These are phyloP conservation scores for Scaptomyza reducta DNA, from an alignment of 2,888 invertebrate genomes.

Conservation along the genomic window DNA sequence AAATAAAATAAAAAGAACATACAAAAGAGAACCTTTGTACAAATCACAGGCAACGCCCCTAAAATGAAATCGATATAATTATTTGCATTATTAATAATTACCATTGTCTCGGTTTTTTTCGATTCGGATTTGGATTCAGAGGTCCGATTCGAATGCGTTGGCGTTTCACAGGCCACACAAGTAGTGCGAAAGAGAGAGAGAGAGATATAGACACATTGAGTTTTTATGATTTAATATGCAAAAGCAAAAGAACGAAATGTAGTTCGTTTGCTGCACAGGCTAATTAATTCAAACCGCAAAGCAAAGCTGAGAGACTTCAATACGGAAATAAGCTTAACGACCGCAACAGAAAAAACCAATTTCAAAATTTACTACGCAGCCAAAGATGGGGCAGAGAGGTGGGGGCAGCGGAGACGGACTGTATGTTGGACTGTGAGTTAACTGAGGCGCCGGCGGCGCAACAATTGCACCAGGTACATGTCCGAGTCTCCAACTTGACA, in stretches of 20 bases:
- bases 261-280: conserved; percentile 62
- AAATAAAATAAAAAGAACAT: conserved; percentile 46
- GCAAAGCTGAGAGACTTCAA: conserved; percentile 58
- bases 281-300: conserved; percentile 79
- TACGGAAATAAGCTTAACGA: conserved; percentile 79
- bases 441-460: conserved; percentile 70
- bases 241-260: conserved; percentile 46
- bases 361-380: conserved; percentile 74
- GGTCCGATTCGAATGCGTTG: conserved; percentile 59
- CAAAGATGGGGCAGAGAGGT: conserved; percentile 5
- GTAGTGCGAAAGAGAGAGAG: background rate
- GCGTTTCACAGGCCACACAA: conserved; percentile 66
- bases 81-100: conserved; percentile 79
- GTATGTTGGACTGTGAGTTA: conserved; percentile 20
- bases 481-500: conserved; percentile 34
- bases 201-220: conserved; percentile 17
- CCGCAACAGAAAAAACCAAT: conserved; percentile 75
- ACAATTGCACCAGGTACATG: conserved; percentile 73
- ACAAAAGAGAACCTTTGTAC: conserved; percentile 41
- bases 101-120: conserved; percentile 64
- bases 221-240: conserved; percentile 57
- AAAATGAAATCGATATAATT: conserved; percentile 77
- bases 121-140: conserved; percentile 30
- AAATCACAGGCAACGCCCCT: conserved; percentile 73
- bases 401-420: background rate